These are phyloP conservation scores for Morus bassanus DNA, from an alignment of 2,797 vertebrate genomes.

Conservation along the genomic window DNA sequence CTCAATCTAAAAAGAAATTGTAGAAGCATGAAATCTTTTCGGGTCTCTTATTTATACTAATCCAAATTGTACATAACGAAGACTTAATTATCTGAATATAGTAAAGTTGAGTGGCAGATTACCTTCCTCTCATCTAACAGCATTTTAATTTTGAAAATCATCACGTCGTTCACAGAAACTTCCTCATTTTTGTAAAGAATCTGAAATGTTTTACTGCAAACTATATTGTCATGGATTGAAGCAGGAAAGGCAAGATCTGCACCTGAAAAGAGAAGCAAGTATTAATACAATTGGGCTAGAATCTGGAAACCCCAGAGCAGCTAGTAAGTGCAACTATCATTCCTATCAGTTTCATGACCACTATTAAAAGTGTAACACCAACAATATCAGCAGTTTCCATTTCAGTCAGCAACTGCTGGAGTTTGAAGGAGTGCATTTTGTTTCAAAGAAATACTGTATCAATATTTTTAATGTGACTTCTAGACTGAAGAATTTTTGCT, in stretches of 20 bases:
- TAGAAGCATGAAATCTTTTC: slow-evolving; percentile 11
- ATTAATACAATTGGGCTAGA: not conserved
- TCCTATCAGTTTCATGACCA: not conserved
- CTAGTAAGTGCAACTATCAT: not conserved
- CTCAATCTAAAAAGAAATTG: slow-evolving; percentile 86
- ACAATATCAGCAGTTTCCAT: not conserved
- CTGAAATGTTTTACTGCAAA: slow-evolving; percentile 98
- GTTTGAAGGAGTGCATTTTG: not conserved
- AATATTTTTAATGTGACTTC: not conserved
- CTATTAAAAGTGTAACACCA: not conserved
- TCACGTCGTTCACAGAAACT: slow-evolving; percentile 92
- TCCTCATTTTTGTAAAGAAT: slow-evolving; percentile 99
- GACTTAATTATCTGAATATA: not conserved
- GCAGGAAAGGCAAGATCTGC: slow-evolving; percentile 94
- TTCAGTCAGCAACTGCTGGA: not conserved
- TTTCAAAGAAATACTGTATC: not conserved
- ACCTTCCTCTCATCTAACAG: slow-evolving; percentile 97
- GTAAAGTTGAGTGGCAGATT: slow-evolving; percentile 18
- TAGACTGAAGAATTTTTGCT: not conserved
- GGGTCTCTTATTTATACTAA: not conserved
- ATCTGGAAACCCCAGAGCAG: not conserved
- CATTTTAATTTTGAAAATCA: slow-evolving; percentile 98
- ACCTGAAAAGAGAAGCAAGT: slow-evolving; percentile 75
- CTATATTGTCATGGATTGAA: slow-evolving; percentile 88
- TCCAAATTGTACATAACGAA: not conserved